A percentile compares a stretch with the other conserved stretches of the same genome.
These are phyloP conservation scores for Kryptopterus vitreolus DNA, from an alignment of 2,797 vertebrate genomes.

Conservation along the genomic window DNA sequence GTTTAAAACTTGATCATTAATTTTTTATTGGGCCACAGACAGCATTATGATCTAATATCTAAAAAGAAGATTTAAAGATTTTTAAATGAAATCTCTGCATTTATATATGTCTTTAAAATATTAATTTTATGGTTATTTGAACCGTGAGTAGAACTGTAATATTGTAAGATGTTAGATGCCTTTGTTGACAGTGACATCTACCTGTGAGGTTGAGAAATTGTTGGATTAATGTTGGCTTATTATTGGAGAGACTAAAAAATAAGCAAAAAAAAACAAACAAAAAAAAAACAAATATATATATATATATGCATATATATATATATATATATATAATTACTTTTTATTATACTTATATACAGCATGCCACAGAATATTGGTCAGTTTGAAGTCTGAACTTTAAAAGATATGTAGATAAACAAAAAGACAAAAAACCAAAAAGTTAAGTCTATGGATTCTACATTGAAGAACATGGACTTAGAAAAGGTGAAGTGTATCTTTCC, in stretches of 20 bases:
- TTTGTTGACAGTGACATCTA: conserved; percentile 46
- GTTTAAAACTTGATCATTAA: no score
- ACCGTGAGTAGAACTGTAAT: not conserved
- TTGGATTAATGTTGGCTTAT: not conserved
- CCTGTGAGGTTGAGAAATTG: conserved; percentile 36
- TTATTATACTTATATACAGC: no score
- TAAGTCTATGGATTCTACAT: not conserved
- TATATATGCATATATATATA: no score
- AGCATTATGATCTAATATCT: not conserved
- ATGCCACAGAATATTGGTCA: no score
- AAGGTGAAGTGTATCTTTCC: not conserved
- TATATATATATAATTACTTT: no score
- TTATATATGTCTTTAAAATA: not conserved
- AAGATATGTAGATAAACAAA: no score
- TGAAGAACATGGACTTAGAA: not conserved
- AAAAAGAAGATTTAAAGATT: not conserved
- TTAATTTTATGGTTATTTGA: not conserved
- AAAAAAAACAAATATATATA: no score
- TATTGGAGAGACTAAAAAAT: no score
- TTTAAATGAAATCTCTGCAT: not conserved
- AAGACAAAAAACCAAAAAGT: no score
- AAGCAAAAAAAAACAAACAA: no score
- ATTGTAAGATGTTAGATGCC: not conserved
- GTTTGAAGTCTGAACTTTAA: no score
- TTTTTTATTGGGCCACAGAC: not conserved